Evolutionary conservation across 2,113 vertebrate species (phyloP).

Genomic region (Poeciliopsis turrubarensis): DNA sequence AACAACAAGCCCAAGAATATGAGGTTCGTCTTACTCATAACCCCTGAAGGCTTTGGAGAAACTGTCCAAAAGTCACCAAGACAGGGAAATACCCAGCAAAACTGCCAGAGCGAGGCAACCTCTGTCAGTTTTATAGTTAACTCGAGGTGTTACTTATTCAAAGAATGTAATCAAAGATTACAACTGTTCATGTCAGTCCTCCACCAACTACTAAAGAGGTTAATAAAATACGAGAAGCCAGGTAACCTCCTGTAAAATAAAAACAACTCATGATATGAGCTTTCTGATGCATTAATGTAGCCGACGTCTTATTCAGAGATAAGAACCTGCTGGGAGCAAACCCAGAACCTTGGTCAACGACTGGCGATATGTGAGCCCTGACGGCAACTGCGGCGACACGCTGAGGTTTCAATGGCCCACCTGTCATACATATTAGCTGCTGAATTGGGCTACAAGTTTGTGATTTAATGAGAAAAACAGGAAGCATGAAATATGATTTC

Average conservation of each 20-base stretch:
- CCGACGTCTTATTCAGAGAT: constrained; percentile 15
- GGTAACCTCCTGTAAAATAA: constrained; percentile 10
- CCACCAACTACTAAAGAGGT: constrained; percentile 9
- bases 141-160: constrained; percentile 60
- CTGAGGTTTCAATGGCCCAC: constrained; percentile 32
- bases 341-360: constrained; percentile 35
- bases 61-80: constrained; percentile 65
- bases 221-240: constrained; percentile 38
- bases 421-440: constrained; percentile 19
- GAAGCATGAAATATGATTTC: no score
- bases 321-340: constrained; percentile 24
- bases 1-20: background rate
- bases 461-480: constrained; percentile 2
- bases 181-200: background rate
- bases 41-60: constrained; percentile 61
- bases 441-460: no score
- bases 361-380: constrained; percentile 24
- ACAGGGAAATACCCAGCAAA: constrained; percentile 27
- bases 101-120: constrained; percentile 18
- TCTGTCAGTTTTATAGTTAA: constrained; percentile 67
- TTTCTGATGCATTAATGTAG: constrained; percentile 37
- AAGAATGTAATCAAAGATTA: constrained; percentile 35
- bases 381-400: constrained; percentile 42
- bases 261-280: constrained; percentile 26
- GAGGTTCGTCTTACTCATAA: constrained; percentile 19